Base-by-base conservation (phyloP, 2,113 vertebrate species). In the Caloenas nicobarica region DNA sequence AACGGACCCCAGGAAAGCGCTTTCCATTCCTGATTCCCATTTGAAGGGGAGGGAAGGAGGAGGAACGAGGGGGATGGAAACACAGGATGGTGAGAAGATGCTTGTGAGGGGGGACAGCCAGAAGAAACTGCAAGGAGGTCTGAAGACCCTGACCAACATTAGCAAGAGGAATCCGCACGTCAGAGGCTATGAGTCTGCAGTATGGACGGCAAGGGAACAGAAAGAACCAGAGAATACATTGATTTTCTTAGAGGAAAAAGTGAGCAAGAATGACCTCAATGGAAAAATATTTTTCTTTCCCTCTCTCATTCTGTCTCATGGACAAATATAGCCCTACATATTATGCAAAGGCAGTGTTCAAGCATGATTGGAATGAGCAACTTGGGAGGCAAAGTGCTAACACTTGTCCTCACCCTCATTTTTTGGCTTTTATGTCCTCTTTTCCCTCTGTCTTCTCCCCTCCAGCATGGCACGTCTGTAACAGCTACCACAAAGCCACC, bases 171-270 rank as follows among this genome's bases (percentile, higher is more conserved):
- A 95, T 81, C 22, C 61, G 48, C 13, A 3, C 5, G 10, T 9
- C 64, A 84, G 68, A 60, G 88, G 44, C 58, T 57, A 28, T 31
- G 84, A 92, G 50, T 57, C 44, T 81, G 57, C 80, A 85, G 58
- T 2, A 3, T 51, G 38, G 74, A 74, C 53, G 34, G 25, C 1
- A 19, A 91, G n/a, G 61, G 78, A 93, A 56, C 6, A 8, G 65
- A 86, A 96, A 88, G 48, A n/a, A 72, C 54, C 23, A 3, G 36
- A 85, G 70, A 93, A 36, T 48, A 86, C 86, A 93, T 46, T 26
- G 89, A 83, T 92, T 94, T 95, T 96, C 86, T 93, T 83, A 81
- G 68, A 93, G 95, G 94, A 97, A 97, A 97, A 92, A 95, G 88
- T 85, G 88, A 96, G 92, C 92, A 94, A 96, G 90, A 91, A 92